Evolutionary conservation across 2,888 invertebrate species (phyloP), one percentile per base, ranked within the genome.

Genomic region (Hemithea aestivaria): DNA sequence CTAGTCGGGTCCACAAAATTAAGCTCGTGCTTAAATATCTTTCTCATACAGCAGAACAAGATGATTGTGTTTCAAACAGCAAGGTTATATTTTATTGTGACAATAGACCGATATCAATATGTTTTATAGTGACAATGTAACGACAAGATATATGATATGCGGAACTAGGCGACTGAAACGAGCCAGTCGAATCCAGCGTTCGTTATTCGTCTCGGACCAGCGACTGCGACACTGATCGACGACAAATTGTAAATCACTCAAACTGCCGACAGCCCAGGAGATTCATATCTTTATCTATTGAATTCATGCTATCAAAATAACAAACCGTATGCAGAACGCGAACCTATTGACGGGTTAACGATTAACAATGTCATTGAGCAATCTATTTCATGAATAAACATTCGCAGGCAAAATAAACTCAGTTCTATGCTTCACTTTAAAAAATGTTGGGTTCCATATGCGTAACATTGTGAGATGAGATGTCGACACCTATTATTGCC

Each of bases 131-230:
- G 55, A 57, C 62, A 58, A 60, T 58, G 56, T 59, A 52, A 57
- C 50, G 60, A 53, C 61, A 57, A 61, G 75, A 72, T 75, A 76
- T 69, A 73, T 65, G 72, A 75, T 72, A 79, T 51, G 67, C 74
- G 78, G 81, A 80, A 78, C 66, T 66, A 61, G 58, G 57, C 51
- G 58, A 56, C 58, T 54, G 58, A 60, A 69, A 64, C 61, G 56
- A 66, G 66, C 59, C 32, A 25, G 26, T 26, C 29, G 34, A 40
- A 32, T 62, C 61, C 64, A 66, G 62, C 64, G 63, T 65, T 68
- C 62, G 58, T 66, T 68, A 67, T 57, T 54, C 67, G 76, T 72
- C 57, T 53, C 66, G 73, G 71, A 67, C 67, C 64, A 72, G 53
- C 64, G 58, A 66, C 57, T 66, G 56, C 58, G 65, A 62, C 70